A percentile compares a stretch with the other conserved stretches of the same genome.
Evolutionary conservation across 2,888 invertebrate species (phyloP).

Genomic region (Lissonota sp.): DNA sequence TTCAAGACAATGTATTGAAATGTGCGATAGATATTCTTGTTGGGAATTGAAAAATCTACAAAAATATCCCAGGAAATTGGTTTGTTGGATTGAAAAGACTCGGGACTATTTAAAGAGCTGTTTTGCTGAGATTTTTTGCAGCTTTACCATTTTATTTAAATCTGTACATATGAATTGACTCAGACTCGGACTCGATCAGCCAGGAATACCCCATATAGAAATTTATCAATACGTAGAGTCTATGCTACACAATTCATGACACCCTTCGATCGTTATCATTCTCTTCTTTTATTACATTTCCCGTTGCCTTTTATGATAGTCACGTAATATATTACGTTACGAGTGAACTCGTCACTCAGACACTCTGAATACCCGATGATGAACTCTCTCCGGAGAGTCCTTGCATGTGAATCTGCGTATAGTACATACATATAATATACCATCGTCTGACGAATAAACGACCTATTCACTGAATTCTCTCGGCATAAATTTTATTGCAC

Average conservation of each 20-base stretch:
- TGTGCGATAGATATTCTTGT: too few relatives aligned
- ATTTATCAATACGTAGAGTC: too few relatives aligned
- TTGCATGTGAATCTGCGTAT: neutral
- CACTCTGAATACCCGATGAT: constrained; percentile 16
- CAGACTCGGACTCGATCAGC: too few relatives aligned
- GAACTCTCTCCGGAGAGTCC: constrained; percentile 8
- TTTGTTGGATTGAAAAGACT: too few relatives aligned
- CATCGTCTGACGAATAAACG: constrained; percentile 17
- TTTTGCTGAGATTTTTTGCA: too few relatives aligned
- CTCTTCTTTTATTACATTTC: constrained; percentile 14
- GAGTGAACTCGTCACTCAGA: constrained; percentile 8
- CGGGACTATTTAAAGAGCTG: too few relatives aligned
- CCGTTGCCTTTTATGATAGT: constrained; percentile 26
- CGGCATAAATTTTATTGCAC: constrained; percentile 28
- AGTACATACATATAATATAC: neutral
- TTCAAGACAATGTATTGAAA: too few relatives aligned
- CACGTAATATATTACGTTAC: constrained; percentile 15
- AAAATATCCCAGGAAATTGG: too few relatives aligned
- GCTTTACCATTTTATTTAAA: too few relatives aligned
- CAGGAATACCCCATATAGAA: too few relatives aligned
- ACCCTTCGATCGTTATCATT: constrained; percentile 6
- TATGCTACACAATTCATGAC: neutral
- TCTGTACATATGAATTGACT: too few relatives aligned
- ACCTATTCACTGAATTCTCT: constrained; percentile 17
- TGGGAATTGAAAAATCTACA: too few relatives aligned